Evolutionary conservation across 2,797 vertebrate species (phyloP).

Genomic region (Sus cebifrons): DNA sequence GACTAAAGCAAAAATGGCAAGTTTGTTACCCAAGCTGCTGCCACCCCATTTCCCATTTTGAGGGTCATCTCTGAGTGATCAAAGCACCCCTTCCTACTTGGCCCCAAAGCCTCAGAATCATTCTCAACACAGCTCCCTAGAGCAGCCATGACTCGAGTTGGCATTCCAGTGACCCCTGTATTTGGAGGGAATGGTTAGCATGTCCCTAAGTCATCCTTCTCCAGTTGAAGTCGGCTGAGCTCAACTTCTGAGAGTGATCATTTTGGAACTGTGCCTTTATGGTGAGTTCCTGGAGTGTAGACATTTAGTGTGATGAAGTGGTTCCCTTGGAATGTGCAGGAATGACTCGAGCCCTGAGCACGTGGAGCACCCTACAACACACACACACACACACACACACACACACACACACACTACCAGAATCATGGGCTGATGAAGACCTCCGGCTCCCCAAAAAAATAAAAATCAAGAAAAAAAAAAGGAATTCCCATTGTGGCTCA

Average conservation of each 20-base stretch:
- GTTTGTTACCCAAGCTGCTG: not conserved
- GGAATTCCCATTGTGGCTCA: too few species aligned
- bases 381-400: not conserved
- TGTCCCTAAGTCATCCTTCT: not conserved
- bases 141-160: not conserved
- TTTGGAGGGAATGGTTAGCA: not conserved
- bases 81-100: not conserved
- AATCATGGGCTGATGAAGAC: fast-evolving
- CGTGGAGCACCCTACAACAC: fast-evolving
- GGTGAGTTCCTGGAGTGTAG: not conserved
- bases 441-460: too few species aligned
- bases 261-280: not conserved
- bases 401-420: not conserved
- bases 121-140: not conserved
- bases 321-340: not conserved
- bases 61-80: not conserved
- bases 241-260: fast-evolving
- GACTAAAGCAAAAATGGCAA: not conserved
- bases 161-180: fast-evolving
- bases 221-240: not conserved
- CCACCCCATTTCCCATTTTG: not conserved
- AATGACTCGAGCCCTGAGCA: fast-evolving
- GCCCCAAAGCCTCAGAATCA: not conserved
- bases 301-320: not conserved
- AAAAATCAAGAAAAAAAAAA: too few species aligned